These are phyloP conservation scores for Hypocryptadius cinnamomeus DNA, from an alignment of 2,113 vertebrate genomes.

Conservation along the genomic window DNA sequence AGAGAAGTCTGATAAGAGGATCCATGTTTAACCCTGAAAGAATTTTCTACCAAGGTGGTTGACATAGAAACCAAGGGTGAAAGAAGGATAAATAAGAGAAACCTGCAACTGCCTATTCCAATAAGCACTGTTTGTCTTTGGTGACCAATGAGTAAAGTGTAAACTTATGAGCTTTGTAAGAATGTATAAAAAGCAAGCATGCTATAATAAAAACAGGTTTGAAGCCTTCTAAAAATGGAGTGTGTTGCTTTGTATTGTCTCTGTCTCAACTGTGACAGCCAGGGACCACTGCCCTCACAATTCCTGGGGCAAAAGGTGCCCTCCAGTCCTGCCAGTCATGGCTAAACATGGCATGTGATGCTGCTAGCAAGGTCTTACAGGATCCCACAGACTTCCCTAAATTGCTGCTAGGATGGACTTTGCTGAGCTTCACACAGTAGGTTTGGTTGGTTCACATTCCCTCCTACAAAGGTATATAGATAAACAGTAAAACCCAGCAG, in stretches of 20 bases:
- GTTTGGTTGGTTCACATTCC: not conserved
- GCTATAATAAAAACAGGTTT: not conserved
- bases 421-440: not conserved
- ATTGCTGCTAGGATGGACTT: not conserved
- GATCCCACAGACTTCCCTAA: not conserved
- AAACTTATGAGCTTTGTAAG: not conserved
- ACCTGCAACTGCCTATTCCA: not conserved
- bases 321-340: not conserved
- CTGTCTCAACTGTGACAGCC: not conserved
- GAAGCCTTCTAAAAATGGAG: not conserved
- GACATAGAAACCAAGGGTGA: not conserved
- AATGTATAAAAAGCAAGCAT: not conserved
- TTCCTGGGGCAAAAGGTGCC: not conserved
- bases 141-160: not conserved
- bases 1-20: not conserved
- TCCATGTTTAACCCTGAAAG: not conserved
- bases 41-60: not conserved
- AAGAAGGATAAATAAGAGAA: not conserved
- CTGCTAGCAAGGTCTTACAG: not conserved
- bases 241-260: not conserved
- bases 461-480: not conserved
- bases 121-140: not conserved
- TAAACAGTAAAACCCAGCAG: not conserved
- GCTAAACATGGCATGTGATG: accelerated
- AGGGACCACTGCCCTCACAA: not conserved